Evolutionary conservation across 2,113 vertebrate species (phyloP), one percentile per base, ranked within the genome.

Genomic region (Nycticryphes semicollaris): DNA sequence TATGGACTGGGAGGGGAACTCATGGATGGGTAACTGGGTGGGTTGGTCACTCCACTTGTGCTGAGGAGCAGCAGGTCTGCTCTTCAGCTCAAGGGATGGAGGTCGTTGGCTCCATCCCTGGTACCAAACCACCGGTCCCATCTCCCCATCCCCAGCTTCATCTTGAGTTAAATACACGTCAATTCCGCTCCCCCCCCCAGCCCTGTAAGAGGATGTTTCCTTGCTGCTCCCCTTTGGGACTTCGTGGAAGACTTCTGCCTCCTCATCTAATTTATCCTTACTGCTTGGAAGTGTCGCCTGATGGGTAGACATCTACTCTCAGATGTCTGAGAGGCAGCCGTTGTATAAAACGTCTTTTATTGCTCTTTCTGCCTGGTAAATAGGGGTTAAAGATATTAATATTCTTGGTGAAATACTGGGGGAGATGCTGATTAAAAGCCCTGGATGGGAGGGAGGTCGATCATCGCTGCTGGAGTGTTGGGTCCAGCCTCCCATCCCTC

Each of bases 341-440:
- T 39, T 83, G 33, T 19, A 41, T 37, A 24, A 33, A 70, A 6
- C 47, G 28, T 22, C 43, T 67, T 53, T 41, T 54, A 73, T 69
- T 89, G 60, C 60, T 66, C 84, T 45, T 60, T 68, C 70, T 87
- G 48, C 74, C 23, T 39, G 6, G n/a, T 48, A 73, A 95, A 97
- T 80, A 0, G 0, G 23, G 28, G 41, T 70, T 85, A 74, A 88
- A 74, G 63, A 41, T n/a, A 77, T 85, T 90, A 76, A 74, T 73
- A 64, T 60, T 69, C n/a, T 33, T 51, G 45, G 21, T 68, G 72
- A 85, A 85, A 69, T 47, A 45, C 30, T 69, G 22, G 10, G 27
- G 53, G 84, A 73, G 53, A 56, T 23, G 66, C 31, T 89, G 84
- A 76, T 93, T 39, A 70, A 87, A 97, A 95, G 48, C 66, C 11